Base-by-base conservation (phyloP, 2,888 invertebrate genomes). In the Zygaena filipendulae region DNA sequence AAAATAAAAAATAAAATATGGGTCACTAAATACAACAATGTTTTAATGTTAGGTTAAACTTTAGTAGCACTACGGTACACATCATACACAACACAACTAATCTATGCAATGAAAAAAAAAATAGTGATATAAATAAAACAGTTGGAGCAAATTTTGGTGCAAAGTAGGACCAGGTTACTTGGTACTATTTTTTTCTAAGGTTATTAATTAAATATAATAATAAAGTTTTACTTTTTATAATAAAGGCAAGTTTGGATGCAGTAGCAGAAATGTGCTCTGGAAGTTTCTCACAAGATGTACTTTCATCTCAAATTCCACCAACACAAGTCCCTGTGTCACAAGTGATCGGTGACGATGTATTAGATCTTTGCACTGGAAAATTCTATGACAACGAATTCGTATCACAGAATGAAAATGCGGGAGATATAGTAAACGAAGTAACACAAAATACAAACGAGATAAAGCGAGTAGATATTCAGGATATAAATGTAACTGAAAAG, bases 251-350 rank as follows among this genome's bases (percentile, higher is more conserved):
- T 25, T 71, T 85, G 4, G 81, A 82, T 14, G 81, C 81, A 26
- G 53, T 86, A 7, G 69, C 81, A 30, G 72, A 68, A 11, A 53
- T 86, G 30, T 85, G 83, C 47, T 84, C 85, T 0, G 87, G 87
- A 3, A 77, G 40, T n/a, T 56, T 61, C 21, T 51, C 67, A 1
- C 58, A 70, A 47, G 57, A 51, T 25, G 25, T 59, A 51, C 40
- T 87, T 82, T 57, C 66, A 49, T 32, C 69, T 51, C 38, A 81
- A 59, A 40, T 51, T 23, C 40, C 46, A 33, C 38, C 47, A 20
- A 39, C 51, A 4, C 63, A 64, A 24, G 30, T 47, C 2, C 57
- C 70, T 7, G 55, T 64, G 27, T 62, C 68, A 2, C 61, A 58
- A 42, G 49, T 59, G 26, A 54, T 80, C 25, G 80, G 82, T 20